Evolutionary conservation across 2,888 invertebrate genomes (phyloP), one percentile per base, ranked within the genome.

Genomic region (Platerodrilus igneus): DNA sequence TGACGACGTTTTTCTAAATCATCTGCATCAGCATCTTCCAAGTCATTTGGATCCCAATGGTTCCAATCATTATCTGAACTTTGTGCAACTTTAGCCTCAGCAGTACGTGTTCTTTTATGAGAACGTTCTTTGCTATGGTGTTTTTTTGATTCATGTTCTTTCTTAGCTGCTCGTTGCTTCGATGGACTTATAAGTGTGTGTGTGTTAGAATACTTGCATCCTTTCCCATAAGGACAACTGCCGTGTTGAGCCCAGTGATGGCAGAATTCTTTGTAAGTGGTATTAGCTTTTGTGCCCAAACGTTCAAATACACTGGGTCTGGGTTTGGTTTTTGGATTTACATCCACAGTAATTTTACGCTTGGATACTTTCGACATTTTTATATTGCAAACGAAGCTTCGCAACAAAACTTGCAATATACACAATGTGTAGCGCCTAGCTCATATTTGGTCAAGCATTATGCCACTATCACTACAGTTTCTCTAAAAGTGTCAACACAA

Each of bases 291-390:
- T 26, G 83, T 85, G 55, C 86, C 86, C 60, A 86, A 77, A 57
- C 86, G 77, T 70, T 86, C 86, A 71, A 87, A 87, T 54, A 87
- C 86, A 74, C 86, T 86, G 52, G 84, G 85, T 68, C 85, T 77
- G 61, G 70, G 70, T 58, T 68, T 69, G 53, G 65, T 76, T 75
- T 80, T 79, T 64, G 79, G 76, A 69, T 60, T 59, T 41, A 81
- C 74, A 70, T 81, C 83, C 67, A 81, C 81, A 66, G 83, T 81
- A 69, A 83, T 82, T 78, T 83, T 83, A 69, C 83, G 79, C 75
- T 82, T 79, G 70, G 78, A 78, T 77, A 78, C 79, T 73, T 75
- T 76, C 71, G 76, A 75, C 76, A 77, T 77, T 33, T 45, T 45
- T 26, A 35, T n/a, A 22, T 28, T 28, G 28, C n/a, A n/a, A n/a